Base-by-base conservation (phyloP, 2,797 vertebrate species). In the Paramormyrops hopkinsi region DNA sequence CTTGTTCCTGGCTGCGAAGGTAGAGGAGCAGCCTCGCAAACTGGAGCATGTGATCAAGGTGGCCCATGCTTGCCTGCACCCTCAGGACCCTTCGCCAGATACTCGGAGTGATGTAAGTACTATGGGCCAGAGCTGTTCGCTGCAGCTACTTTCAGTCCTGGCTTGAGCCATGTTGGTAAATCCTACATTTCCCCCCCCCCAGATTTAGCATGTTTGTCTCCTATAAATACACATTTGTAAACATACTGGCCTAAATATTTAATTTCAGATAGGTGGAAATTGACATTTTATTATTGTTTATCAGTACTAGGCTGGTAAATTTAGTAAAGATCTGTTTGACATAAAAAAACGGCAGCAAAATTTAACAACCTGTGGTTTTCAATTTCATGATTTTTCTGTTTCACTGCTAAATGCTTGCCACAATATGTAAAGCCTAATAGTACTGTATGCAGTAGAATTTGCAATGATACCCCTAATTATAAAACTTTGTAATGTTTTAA, bases 1-100 rank as follows among this genome's bases (percentile, higher is more conserved):
- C 0, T 95, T 99, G 14, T 99, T 99, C 94, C 94, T 99, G 54
- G 98, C 98, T 86, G 98, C 98, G 7, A 99, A 99, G 93, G 97
- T 99, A 22, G 98, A 99, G 91, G 98, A 99, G 91, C 98, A 99
- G 93, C 98, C 98, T 29, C 94, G 97, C 29, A 99, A 99, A 92
- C 93, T 99, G 94, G 98, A 99, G 53, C 97, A 99, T 0, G 98
- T 99, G 4, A 98, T 99, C 93, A 98, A 98, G 91, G 98, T 99
- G 90, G 97, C 97, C 22, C 97, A 98, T 14, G 95, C 98, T 50
- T 98, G 97, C 90, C 96, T 99, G 82, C 97, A 97, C 89, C 97
- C 97, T 46, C 97, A 96, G 95, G 98, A 99, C 0, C 95, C 97
- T 0, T 95, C 96, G 62, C 97, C 97, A 14, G 98, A 99, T 90